Conservation (phyloP, 2,113 vertebrate species). For the Poecile atricapillus region DNA sequence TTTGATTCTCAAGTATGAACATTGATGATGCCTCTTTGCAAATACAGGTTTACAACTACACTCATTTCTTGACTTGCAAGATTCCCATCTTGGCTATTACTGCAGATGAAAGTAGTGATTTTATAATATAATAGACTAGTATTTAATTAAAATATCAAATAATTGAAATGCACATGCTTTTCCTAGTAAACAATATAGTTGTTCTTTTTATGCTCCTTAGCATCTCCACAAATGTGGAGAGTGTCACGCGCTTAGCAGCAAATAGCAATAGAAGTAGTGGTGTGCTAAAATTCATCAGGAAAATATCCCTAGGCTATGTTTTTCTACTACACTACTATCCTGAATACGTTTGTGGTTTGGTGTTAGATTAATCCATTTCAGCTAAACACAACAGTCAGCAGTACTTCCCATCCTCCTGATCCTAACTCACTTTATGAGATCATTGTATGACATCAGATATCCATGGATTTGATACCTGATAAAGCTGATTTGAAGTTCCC, state of each 20-base stretch:
- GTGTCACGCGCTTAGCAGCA: background rate
- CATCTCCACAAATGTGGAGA: background rate
- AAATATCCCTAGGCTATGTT: slow-evolving; percentile 31
- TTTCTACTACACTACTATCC: background rate
- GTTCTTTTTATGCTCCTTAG: slow-evolving; percentile 15
- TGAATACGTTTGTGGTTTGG: background rate
- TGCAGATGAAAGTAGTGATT: background rate
- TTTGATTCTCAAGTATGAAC: background rate
- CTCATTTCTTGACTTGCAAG: background rate
- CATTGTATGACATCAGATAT: background rate
- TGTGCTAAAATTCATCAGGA: background rate
- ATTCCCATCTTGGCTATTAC: background rate
- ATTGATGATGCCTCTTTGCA: background rate
- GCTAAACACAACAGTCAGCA: background rate
- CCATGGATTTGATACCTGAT: background rate
- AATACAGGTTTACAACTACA: background rate
- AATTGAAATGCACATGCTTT: background rate
- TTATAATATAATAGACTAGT: background rate
- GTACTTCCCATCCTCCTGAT: background rate
- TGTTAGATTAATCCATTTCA: background rate
- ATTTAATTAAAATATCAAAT: background rate
- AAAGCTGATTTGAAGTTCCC: background rate
- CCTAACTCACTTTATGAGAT: background rate
- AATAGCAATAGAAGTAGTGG: background rate
- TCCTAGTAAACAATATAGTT: background rate